Evolutionary conservation across 2,113 vertebrate genomes (phyloP).

Genomic region (Bettongia penicillata): DNA sequence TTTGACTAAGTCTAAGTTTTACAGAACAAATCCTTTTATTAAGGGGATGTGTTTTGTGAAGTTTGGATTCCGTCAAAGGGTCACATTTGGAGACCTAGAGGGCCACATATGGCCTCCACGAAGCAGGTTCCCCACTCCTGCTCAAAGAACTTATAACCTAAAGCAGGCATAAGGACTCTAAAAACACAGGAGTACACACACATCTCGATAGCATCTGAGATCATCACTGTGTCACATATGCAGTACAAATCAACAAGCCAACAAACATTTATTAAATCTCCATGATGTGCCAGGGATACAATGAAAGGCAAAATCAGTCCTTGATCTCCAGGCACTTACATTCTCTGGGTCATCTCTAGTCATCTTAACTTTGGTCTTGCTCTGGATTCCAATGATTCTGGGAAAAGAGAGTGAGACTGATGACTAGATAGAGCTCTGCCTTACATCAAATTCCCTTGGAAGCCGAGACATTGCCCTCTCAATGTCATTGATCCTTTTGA

Average conservation of each 20-base stretch:
- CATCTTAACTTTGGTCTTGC: not conserved
- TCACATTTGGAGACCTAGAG: too few species aligned
- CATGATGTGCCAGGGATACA: not conserved
- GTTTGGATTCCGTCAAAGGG: too few species aligned
- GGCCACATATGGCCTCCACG: too few species aligned
- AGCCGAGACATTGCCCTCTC: not conserved
- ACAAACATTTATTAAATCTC: not conserved
- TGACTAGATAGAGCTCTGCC: not conserved
- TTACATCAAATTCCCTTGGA: not conserved
- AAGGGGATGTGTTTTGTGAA: too few species aligned
- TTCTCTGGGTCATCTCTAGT: not conserved
- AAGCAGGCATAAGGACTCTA: not conserved
- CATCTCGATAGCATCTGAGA: not conserved
- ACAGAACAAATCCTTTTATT: too few species aligned
- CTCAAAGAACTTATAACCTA: not conserved
- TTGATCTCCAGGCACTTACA: not conserved
- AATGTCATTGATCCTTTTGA: not conserved
- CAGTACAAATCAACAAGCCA: not conserved
- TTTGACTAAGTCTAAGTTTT: too few species aligned
- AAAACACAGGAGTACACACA: not conserved
- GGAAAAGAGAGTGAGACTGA: not conserved
- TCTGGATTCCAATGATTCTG: not conserved
- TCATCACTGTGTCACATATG: not conserved
- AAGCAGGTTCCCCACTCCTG: too few species aligned
- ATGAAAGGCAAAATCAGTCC: not conserved